These are phyloP conservation scores for Drosophila mimica DNA, from an alignment of 2,888 invertebrate species.

Conservation along the genomic window DNA sequence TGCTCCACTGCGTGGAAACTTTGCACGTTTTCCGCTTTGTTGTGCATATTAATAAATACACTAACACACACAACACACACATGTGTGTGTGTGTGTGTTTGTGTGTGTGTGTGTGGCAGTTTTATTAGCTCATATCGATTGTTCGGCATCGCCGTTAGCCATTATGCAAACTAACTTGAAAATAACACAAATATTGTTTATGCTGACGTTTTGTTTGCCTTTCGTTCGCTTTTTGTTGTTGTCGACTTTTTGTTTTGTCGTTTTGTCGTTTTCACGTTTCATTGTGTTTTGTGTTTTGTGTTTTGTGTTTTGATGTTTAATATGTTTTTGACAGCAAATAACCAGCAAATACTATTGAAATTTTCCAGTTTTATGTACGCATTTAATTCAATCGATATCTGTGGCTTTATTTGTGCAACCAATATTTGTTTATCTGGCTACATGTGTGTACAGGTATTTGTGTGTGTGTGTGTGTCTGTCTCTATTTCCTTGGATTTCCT, in stretches of 20 bases:
- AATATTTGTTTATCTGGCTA: neutral
- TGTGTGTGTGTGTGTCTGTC: neutral
- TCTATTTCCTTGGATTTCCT: neutral
- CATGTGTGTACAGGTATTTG: neutral
- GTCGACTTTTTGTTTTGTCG: neutral
- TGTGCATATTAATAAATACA: constrained; percentile 26
- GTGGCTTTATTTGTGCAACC: constrained; percentile 16
- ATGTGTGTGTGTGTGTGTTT: neutral
- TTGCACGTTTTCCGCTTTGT: constrained; percentile 26
- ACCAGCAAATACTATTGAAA: constrained; percentile 10
- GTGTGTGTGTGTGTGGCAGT: constrained; percentile 13
- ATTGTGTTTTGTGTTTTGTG: neutral
- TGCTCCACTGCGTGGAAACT: constrained; percentile 30
- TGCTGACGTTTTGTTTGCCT: constrained; percentile 2
- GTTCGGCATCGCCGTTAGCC: constrained; percentile 15
- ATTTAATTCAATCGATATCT: constrained; percentile 30
- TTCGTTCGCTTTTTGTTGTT: constrained; percentile 6
- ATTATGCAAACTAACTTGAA: constrained; percentile 40
- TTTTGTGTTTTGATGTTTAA: constrained; percentile 8
- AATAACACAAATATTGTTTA: constrained; percentile 28
- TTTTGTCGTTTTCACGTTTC: neutral
- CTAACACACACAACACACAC: constrained; percentile 1
- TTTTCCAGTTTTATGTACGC: constrained; percentile 10
- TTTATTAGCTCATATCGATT: constrained; percentile 36
- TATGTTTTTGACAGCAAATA: constrained; percentile 11